Conservation (phyloP, 2,888 invertebrate species). For the Ectemnius lituratus region DNA sequence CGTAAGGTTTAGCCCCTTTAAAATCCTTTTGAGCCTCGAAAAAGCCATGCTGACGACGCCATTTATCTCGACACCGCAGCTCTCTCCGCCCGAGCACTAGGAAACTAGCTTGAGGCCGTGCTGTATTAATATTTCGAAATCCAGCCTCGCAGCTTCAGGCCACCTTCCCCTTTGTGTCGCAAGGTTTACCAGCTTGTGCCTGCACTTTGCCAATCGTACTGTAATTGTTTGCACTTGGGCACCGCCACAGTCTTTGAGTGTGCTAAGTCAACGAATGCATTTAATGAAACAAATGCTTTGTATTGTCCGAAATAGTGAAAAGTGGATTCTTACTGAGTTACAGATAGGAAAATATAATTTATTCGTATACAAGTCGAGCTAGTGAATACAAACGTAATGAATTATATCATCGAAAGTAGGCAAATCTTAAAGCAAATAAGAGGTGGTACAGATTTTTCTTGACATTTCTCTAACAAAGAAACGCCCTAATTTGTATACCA, state of each 20-base stretch:
- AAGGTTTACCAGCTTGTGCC: conserved; percentile 5
- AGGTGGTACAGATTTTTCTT: too few relatives aligned
- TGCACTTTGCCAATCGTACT: not conserved
- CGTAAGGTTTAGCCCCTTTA: conserved; percentile 43
- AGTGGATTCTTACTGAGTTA: too few relatives aligned
- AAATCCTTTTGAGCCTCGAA: conserved; percentile 52
- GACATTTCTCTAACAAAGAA: too few relatives aligned
- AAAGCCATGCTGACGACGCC: conserved; percentile 45
- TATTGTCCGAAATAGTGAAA: too few relatives aligned
- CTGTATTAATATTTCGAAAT: conserved; percentile 56
- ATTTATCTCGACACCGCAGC: conserved; percentile 43
- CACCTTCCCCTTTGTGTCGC: conserved; percentile 20
- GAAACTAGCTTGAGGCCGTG: conserved; percentile 35
- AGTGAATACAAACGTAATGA: too few relatives aligned
- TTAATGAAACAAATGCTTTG: too few relatives aligned
- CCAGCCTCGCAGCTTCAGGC: not conserved
- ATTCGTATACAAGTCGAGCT: too few relatives aligned
- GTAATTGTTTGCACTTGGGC: not conserved
- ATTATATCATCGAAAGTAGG: too few relatives aligned
- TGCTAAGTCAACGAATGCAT: too few relatives aligned
- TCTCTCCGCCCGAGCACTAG: conserved; percentile 18
- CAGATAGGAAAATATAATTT: too few relatives aligned
- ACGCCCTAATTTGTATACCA: too few relatives aligned
- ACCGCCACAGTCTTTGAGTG: not conserved
- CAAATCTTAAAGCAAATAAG: too few relatives aligned